These are phyloP conservation scores for Neoarius graeffei DNA, from an alignment of 2,113 vertebrate genomes.

Conservation along the genomic window DNA sequence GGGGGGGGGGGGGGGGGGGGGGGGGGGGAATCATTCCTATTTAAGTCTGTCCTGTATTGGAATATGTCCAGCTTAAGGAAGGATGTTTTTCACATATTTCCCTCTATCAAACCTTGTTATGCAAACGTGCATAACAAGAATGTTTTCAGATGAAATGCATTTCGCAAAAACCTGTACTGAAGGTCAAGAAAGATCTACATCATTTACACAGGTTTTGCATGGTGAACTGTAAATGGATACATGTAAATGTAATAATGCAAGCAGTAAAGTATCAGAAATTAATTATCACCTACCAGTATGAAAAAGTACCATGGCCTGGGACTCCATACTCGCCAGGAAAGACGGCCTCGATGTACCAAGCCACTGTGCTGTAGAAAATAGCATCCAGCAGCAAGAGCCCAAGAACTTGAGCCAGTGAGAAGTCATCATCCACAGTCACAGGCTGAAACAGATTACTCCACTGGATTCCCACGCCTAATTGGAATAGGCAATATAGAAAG, in stretches of 20 bases:
- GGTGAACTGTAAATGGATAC: neutral
- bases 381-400: slow-evolving; percentile 88
- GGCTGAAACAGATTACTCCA: slow-evolving; percentile 88
- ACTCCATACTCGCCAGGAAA: slow-evolving; percentile 94
- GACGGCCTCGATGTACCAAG: slow-evolving; percentile 93
- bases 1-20: neutral
- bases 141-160: neutral
- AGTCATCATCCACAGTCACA: slow-evolving; percentile 89
- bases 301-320: slow-evolving; percentile 93
- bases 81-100: neutral
- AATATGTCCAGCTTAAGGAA: neutral
- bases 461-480: slow-evolving; percentile 85
- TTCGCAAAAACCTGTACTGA: neutral
- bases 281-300: slow-evolving; percentile 79
- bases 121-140: neutral
- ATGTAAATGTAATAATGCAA: neutral
- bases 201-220: neutral
- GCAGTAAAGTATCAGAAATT: neutral
- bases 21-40: neutral
- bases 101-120: no score
- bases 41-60: neutral
- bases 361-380: slow-evolving; percentile 80
- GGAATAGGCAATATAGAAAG: neutral
- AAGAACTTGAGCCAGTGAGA: slow-evolving; percentile 89
- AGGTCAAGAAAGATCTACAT: neutral